Evolutionary conservation across 92 coral and sea anemone genomes (phyloP).

Genomic region (Heliopora coerulea): DNA sequence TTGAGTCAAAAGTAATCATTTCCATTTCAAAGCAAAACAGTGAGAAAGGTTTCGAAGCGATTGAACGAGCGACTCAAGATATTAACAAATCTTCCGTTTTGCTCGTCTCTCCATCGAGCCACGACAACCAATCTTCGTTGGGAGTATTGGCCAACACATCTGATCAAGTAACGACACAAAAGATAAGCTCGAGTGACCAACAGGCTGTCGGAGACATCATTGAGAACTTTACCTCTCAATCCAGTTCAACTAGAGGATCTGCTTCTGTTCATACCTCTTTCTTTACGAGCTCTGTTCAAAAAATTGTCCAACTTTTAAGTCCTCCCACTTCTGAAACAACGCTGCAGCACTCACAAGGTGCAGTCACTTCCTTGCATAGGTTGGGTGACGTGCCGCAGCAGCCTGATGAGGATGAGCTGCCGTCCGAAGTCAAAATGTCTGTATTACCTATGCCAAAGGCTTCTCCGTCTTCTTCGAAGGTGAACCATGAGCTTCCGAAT

Average conservation of each 20-base stretch:
- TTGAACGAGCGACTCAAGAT: constrained; percentile 3
- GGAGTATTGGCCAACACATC: no score
- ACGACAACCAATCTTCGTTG: not conserved
- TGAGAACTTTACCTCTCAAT: no score
- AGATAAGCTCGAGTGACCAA: not conserved
- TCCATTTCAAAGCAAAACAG: not conserved
- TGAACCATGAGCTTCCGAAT: not conserved
- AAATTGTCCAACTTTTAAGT: not conserved
- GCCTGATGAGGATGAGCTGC: not conserved
- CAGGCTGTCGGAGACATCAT: not conserved
- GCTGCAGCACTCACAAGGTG: not conserved
- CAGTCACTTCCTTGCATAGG: not conserved
- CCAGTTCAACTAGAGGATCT: no score
- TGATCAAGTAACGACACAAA: no score
- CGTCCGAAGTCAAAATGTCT: not conserved
- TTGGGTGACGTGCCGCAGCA: no score
- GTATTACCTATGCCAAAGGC: not conserved
- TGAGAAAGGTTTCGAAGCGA: constrained; percentile 19
- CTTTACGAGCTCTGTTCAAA: not conserved
- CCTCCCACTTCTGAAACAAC: not conserved
- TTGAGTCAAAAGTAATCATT: not conserved
- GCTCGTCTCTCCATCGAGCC: not conserved
- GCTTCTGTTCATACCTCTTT: no score
- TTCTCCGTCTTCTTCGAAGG: not conserved
- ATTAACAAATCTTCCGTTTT: constrained; percentile 10